phyloP scores from a whole-genome alignment of 2,113 vertebrate species.

The Notothenia rossii region DNA sequence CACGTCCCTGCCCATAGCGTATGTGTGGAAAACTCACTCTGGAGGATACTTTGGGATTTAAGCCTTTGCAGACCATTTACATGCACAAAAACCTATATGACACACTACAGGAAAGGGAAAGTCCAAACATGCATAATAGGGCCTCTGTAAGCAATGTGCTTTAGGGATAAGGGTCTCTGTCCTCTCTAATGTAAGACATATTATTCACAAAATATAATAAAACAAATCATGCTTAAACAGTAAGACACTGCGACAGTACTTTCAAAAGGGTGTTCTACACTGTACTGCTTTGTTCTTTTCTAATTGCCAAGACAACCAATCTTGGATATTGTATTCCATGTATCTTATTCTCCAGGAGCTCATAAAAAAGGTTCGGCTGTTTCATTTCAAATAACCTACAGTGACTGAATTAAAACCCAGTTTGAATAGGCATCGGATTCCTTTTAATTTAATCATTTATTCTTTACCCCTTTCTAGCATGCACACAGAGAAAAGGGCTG shows the following conservation, averaged over 20 bases:
- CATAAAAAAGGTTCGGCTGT: constrained; percentile 58
- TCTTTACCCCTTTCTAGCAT: constrained; percentile 67
- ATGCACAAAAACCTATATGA: no score
- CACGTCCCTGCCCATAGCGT: no score
- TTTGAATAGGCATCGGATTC: constrained; percentile 80
- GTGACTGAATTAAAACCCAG: constrained; percentile 71
- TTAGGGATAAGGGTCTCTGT: no score
- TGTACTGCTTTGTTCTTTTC: constrained; percentile 30
- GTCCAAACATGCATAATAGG: no score
- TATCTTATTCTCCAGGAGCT: constrained; percentile 36
- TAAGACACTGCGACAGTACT: not conserved
- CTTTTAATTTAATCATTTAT: constrained; percentile 80
- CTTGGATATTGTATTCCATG: constrained; percentile 8
- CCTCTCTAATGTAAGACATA: no score
- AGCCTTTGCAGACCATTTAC: no score
- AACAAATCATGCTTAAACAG: not conserved
- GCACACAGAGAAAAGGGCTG: constrained; percentile 69
- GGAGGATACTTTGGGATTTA: no score
- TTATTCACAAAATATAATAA: no score
- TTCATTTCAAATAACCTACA: constrained; percentile 75
- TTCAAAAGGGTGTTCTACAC: constrained; percentile 34
- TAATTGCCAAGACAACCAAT: constrained; percentile 33
- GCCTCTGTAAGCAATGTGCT: no score
- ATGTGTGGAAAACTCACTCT: no score
- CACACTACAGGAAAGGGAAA: no score